Evolutionary conservation across 2,888 invertebrate species (phyloP).

Genomic region (Pachydiplax longipennis): DNA sequence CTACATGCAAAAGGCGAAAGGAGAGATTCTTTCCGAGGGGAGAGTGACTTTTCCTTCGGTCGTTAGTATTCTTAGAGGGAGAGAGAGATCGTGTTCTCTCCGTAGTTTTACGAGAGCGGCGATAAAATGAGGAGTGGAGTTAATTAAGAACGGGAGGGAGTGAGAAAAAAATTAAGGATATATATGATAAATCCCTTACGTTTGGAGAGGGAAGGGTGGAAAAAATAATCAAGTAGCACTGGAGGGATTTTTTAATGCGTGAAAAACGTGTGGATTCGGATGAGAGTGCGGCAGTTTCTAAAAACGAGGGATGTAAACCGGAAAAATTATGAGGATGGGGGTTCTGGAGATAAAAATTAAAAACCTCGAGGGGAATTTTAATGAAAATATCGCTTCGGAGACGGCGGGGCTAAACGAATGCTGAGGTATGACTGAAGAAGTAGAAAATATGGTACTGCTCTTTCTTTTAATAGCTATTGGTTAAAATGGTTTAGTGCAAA

Average conservation of each 20-base stretch:
- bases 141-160: slow-evolving; percentile 32
- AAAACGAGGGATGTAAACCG: not conserved
- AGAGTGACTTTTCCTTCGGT: slow-evolving; percentile 15
- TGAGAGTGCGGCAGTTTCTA: not conserved
- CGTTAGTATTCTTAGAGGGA: slow-evolving; percentile 19
- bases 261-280: not conserved
- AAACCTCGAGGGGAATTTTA: no score
- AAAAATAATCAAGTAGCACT: not conserved
- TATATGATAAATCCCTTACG: slow-evolving; percentile 6
- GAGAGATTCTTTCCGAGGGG: not conserved
- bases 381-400: no score
- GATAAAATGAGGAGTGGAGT: slow-evolving; percentile 23
- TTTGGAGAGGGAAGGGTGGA: not conserved
- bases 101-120: slow-evolving; percentile 35
- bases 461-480: no score
- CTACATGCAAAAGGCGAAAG: slow-evolving; percentile 13
- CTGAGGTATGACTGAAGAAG: no score
- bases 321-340: not conserved
- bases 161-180: slow-evolving; percentile 1
- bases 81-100: not conserved
- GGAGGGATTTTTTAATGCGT: not conserved
- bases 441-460: no score
- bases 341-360: no score
- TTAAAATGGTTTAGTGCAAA: no score
- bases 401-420: no score